These are phyloP conservation scores for Falco rusticolus DNA, from an alignment of 2,797 vertebrate species.

Conservation along the genomic window DNA sequence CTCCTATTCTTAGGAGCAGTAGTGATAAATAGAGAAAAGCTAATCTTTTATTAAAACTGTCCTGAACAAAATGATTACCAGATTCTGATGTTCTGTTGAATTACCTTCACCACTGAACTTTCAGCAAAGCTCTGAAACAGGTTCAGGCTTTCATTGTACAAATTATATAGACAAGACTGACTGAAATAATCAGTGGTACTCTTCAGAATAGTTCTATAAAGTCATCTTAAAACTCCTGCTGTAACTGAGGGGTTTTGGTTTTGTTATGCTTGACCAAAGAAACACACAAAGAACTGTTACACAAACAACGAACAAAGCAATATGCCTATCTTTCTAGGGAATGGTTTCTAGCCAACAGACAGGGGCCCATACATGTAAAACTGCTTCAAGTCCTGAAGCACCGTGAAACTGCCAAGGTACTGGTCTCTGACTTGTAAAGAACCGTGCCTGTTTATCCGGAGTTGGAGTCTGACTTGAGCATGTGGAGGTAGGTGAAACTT, in stretches of 20 bases:
- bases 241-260: background rate
- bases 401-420: background rate
- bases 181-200: background rate
- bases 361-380: accelerated
- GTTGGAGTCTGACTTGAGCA: background rate
- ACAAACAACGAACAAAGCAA: background rate
- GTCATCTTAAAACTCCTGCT: background rate
- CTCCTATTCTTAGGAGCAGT: background rate
- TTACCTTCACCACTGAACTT: background rate
- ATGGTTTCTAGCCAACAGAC: background rate
- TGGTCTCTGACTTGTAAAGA: background rate
- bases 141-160: background rate
- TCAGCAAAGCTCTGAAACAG: background rate
- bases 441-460: background rate
- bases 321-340: background rate
- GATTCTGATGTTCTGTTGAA: background rate
- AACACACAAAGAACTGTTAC: background rate
- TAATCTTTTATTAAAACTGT: background rate
- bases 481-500: background rate
- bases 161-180: background rate
- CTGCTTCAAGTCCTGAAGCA: background rate
- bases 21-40: background rate
- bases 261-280: background rate
- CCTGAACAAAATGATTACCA: background rate
- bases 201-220: background rate